These are phyloP conservation scores for Silurus glanis DNA, from an alignment of 2,113 vertebrate species.

Conservation along the genomic window DNA sequence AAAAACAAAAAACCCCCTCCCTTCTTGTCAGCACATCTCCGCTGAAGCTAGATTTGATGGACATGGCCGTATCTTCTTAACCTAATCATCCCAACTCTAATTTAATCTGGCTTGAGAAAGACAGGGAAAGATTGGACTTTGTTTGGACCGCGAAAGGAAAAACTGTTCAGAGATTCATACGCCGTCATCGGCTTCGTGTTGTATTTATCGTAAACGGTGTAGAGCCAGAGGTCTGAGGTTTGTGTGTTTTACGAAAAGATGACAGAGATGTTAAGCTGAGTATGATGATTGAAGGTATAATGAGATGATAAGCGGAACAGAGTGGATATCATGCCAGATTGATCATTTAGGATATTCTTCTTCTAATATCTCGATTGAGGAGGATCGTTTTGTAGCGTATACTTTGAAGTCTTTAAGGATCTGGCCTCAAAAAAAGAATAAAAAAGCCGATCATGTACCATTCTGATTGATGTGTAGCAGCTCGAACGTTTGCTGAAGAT, in stretches of 20 bases:
- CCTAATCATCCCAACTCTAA: conserved; percentile 50
- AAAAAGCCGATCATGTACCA: not conserved
- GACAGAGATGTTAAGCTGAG: not conserved
- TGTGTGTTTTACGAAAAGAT: not conserved
- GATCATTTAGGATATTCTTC: not conserved
- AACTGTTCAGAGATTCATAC: conserved; percentile 33
- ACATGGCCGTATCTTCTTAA: conserved; percentile 48
- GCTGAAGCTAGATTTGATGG: conserved; percentile 39
- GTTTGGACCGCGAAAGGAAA: conserved; percentile 12
- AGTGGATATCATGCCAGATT: not conserved
- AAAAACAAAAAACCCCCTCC: not conserved
- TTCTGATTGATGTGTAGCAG: not conserved
- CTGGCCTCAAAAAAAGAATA: not conserved
- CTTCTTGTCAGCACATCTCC: not conserved
- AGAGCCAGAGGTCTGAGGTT: not conserved
- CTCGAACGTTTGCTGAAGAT: not conserved
- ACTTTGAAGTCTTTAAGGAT: not conserved
- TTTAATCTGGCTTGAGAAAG: conserved; percentile 25
- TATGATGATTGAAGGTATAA: not conserved
- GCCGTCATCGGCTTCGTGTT: not conserved
- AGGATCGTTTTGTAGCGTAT: not conserved
- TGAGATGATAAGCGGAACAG: not conserved
- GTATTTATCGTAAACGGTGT: conserved; percentile 2
- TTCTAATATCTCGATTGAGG: not conserved
- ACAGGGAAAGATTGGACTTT: not conserved